Evolutionary conservation across 2,113 vertebrate genomes (phyloP), one percentile per base, ranked within the genome.

Genomic region (Chionomys nivalis): DNA sequence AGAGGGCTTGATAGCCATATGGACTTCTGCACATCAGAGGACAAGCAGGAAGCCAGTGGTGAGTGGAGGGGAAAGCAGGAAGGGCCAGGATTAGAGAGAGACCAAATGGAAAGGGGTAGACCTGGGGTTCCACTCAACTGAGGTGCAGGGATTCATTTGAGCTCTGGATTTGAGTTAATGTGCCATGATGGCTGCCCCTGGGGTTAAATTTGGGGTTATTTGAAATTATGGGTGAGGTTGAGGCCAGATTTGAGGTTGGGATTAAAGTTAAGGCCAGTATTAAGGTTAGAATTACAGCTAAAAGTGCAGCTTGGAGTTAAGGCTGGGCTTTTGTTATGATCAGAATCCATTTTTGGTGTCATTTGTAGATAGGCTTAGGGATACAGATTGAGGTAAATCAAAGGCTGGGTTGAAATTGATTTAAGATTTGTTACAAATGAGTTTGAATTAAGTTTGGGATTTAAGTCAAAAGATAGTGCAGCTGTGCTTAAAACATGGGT

Each of bases 191-290:
- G 23, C 72, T 92, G 17, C 28, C 63, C 24, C 28, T 33, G 9
- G 14, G 81, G 24, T 79, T 70, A 91, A 85, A n/a, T 44, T 83
- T 44, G 47, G 33, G 39, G 70, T 73, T 86, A 58, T 26, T 17
- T 92, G 81, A 39, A 66, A 77, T 76, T 58, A 26, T 55, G 31
- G 78, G 68, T 65, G 55, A 72, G 58, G 4, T 6, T 55, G 78
- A 79, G n/a, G 66, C 92, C 66, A 90, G 47, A 66, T 90, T n/a
- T 88, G 88, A 95, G 63, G 61, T 55, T 73, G 52, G 36, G 11
- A 87, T 65, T 68, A 76, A 31, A 89, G 58, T 28, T 33, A 65
- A 86, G 49, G 17, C 36, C 94, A 68, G 16, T 36, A 81, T 92
- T 68, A 89, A 36, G 33, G 44, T 81, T 88, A 73, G 79, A 76